A percentile compares a stretch with the other conserved stretches of the same genome.
These are phyloP conservation scores for Mayetiola destructor DNA, from an alignment of 2,888 invertebrate genomes.

Conservation along the genomic window DNA sequence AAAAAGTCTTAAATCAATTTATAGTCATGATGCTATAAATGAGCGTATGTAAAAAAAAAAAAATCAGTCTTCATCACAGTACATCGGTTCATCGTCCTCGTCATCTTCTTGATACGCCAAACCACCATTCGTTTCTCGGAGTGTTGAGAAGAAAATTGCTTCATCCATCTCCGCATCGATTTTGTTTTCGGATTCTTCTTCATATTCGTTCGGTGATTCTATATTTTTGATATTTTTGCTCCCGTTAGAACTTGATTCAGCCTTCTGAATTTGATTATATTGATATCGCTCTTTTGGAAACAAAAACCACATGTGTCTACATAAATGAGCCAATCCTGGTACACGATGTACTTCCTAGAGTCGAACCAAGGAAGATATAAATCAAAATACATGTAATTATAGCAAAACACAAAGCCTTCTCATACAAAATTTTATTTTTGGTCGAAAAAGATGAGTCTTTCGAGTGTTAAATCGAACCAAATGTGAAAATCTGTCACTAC, in stretches of 20 bases:
- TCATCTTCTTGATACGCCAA: background rate
- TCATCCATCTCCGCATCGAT: conserved; percentile 4
- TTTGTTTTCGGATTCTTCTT: too few species aligned
- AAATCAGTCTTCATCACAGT: background rate
- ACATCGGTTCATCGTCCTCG: background rate
- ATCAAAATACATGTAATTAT: background rate
- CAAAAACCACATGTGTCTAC: conserved; percentile 31
- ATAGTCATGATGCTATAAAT: too few species aligned
- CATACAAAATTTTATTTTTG: background rate
- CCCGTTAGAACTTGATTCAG: background rate
- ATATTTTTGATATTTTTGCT: background rate
- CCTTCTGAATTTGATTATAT: conserved; percentile 22
- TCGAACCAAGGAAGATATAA: background rate
- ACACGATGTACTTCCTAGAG: conserved; percentile 26
- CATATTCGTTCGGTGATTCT: background rate
- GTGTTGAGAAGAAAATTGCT: background rate
- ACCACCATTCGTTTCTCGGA: too few species aligned
- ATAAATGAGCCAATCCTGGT: conserved; percentile 30
- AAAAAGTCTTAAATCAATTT: too few species aligned
- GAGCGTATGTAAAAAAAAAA: background rate
- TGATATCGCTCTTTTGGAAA: conserved; percentile 28
- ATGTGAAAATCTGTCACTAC: background rate
- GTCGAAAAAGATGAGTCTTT: background rate
- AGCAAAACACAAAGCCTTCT: background rate
- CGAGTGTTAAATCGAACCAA: background rate